A percentile compares a stretch with the other conserved stretches of the same genome.
phyloP scores from a whole-genome alignment of 2,888 invertebrate genomes.

The Sylvicola cinctus region DNA sequence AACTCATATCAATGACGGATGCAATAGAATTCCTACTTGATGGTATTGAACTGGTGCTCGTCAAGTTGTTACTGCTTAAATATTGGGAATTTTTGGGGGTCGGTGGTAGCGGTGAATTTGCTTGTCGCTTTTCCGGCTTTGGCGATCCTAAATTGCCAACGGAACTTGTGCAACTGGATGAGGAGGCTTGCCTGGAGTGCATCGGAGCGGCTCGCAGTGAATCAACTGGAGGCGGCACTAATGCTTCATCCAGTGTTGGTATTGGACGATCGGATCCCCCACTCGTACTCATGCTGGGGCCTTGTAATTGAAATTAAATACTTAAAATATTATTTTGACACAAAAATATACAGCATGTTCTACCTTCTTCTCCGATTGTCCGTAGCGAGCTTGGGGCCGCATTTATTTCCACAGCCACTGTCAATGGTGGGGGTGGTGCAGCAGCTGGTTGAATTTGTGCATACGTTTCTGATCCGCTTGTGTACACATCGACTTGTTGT shows the following conservation, averaged over 20 bases:
- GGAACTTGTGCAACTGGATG: conserved; percentile 48
- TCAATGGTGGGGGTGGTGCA: conserved; percentile 19
- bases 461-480: conserved; percentile 69
- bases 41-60: conserved; percentile 15
- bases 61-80: conserved; percentile 18
- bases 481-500: conserved; percentile 34
- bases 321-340: too few species aligned
- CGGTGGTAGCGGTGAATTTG: conserved; percentile 72
- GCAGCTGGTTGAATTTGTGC: conserved; percentile 52
- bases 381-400: conserved; percentile 7
- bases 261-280: conserved; percentile 12
- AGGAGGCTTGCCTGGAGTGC: conserved; percentile 30
- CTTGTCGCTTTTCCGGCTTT: conserved; percentile 75
- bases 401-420: conserved; percentile 24
- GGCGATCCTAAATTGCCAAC: conserved; percentile 59
- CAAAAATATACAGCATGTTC: too few species aligned
- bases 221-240: conserved; percentile 5
- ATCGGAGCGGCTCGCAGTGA: conserved; percentile 3
- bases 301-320: too few species aligned
- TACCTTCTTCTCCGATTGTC: too few species aligned
- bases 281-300: neutral
- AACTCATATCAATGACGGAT: conserved; percentile 20
- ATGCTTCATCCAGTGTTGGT: conserved; percentile 9
- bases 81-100: conserved; percentile 31
- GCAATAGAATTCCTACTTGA: conserved; percentile 22